Percentiles rank a stretch among this genome's conserved stretches.
Evolutionary conservation across 92 coral and sea anemone genomes (phyloP).

Genomic region (Porites lobata): DNA sequence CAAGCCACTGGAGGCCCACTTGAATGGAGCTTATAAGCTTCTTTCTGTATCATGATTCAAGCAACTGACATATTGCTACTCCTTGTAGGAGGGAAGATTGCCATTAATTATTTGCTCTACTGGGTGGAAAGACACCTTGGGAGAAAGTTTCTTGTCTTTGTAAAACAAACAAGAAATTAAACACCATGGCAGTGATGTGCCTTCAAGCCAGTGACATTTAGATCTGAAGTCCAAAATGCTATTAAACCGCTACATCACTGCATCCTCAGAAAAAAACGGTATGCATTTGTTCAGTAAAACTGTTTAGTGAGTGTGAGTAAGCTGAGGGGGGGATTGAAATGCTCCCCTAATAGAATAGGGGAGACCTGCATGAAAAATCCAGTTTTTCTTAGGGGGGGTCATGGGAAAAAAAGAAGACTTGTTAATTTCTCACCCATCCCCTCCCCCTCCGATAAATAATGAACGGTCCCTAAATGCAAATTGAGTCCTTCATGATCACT

Average conservation of each 20-base stretch:
- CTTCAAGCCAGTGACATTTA: too few relatives aligned
- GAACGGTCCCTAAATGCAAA: background rate
- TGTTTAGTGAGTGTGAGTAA: background rate
- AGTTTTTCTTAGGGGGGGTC: background rate
- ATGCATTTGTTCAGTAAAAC: background rate
- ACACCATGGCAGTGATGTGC: background rate
- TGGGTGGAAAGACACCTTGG: too few relatives aligned
- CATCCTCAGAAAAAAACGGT: background rate
- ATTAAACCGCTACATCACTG: background rate
- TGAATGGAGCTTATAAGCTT: too few relatives aligned
- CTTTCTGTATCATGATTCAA: too few relatives aligned
- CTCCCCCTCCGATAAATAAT: too few relatives aligned
- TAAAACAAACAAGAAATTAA: too few relatives aligned
- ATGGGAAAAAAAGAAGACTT: background rate
- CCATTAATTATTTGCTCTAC: background rate
- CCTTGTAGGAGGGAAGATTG: too few relatives aligned
- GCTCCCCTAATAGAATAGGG: background rate
- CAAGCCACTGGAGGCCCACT: background rate
- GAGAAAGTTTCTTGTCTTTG: too few relatives aligned
- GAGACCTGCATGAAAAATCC: background rate
- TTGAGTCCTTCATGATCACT: too few relatives aligned
- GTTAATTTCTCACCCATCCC: background rate
- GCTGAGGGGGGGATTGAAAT: background rate
- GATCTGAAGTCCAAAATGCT: background rate
- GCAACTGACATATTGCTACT: too few relatives aligned